Percentiles rank a stretch among this genome's conserved stretches.
Conservation (phyloP, 2,797 vertebrate genomes). For the Malurus splendens region DNA sequence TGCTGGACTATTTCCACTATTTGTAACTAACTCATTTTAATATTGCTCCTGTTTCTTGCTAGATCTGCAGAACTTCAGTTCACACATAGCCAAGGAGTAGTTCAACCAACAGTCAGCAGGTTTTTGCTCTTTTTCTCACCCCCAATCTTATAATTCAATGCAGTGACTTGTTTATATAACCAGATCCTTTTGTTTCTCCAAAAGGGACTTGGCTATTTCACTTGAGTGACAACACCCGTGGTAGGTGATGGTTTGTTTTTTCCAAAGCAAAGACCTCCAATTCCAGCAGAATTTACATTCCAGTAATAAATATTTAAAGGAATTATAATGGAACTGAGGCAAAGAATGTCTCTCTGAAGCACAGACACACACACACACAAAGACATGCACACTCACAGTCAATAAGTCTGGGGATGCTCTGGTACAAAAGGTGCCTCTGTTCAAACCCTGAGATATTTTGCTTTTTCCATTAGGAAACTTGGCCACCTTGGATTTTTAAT, state of each 20-base stretch:
- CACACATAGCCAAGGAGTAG: not conserved
- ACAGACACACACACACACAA: not conserved
- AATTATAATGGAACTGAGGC: constrained; percentile 47
- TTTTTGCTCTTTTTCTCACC: not conserved
- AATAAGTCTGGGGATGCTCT: not conserved
- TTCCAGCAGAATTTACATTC: constrained; percentile 63
- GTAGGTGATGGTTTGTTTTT: constrained; percentile 6
- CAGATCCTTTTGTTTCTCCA: constrained; percentile 53
- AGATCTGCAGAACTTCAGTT: constrained; percentile 33
- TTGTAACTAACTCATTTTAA: constrained; percentile 41
- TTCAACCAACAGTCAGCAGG: constrained; percentile 15
- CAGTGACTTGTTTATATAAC: constrained; percentile 54
- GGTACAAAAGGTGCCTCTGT: not conserved
- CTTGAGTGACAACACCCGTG: constrained; percentile 10
- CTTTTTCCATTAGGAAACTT: constrained; percentile 8
- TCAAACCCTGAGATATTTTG: constrained; percentile 10
- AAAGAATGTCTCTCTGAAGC: constrained; percentile 35
- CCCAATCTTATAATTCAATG: not conserved
- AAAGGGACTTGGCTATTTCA: constrained; percentile 37
- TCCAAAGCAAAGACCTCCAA: constrained; percentile 45
- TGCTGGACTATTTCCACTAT: constrained; percentile 13
- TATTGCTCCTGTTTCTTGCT: not conserved
- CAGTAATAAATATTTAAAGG: constrained; percentile 70
- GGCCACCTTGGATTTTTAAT: not conserved
- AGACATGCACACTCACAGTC: not conserved